A percentile compares a stretch with the other conserved stretches of the same genome.
Evolutionary conservation across 2,113 vertebrate species (phyloP).

Genomic region (Lophochroa leadbeateri): DNA sequence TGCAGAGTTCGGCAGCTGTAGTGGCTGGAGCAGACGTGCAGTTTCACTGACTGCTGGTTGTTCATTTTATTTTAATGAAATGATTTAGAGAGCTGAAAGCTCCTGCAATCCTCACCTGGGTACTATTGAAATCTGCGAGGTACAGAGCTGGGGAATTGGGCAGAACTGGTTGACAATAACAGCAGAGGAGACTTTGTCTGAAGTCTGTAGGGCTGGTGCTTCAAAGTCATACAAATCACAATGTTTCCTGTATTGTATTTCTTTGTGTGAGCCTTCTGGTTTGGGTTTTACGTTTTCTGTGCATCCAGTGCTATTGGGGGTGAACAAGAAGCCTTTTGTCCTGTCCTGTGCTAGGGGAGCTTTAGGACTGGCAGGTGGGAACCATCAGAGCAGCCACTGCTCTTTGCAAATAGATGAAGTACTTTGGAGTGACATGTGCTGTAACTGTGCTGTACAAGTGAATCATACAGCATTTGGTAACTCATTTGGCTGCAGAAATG

Average conservation of each 20-base stretch:
- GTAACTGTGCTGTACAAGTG: fast-evolving
- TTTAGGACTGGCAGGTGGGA: neutral
- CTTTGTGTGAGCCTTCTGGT: neutral
- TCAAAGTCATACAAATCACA: neutral
- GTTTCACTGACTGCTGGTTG: conserved; percentile 5
- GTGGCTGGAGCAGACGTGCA: neutral
- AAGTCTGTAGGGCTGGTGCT: neutral
- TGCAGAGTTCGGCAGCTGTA: neutral
- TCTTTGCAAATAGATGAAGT: neutral
- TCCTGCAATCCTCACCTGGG: neutral
- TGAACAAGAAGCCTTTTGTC: neutral
- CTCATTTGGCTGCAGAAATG: neutral
- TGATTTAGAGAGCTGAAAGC: neutral
- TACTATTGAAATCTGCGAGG: neutral
- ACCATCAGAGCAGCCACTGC: neutral
- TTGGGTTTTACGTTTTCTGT: neutral
- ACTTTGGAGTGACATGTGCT: neutral
- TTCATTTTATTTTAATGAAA: conserved; percentile 29
- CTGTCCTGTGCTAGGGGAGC: neutral
- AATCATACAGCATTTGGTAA: neutral
- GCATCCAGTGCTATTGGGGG: fast-evolving
- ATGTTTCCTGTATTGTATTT: neutral
- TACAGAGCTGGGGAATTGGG: neutral
- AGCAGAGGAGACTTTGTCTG: neutral
- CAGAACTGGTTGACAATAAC: neutral